Percentiles rank a stretch among this genome's conserved stretches.
Evolutionary conservation across 2,888 invertebrate species (phyloP).

Genomic region (Cyrtodaria siliqua): DNA sequence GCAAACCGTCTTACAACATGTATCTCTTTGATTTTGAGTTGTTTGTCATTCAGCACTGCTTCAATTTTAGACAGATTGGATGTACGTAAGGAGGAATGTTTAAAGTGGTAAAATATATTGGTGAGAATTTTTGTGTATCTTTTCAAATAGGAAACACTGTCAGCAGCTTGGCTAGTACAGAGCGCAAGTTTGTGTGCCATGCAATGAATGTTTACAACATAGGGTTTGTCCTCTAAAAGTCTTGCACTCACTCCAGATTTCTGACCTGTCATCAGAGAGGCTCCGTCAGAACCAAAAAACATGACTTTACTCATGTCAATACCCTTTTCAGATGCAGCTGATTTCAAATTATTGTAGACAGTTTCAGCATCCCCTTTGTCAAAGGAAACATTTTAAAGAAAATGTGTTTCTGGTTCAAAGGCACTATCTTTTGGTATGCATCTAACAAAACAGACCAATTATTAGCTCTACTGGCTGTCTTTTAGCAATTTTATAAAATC

Average conservation of each 20-base stretch:
- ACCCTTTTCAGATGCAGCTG: neutral
- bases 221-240: slow-evolving; percentile 8
- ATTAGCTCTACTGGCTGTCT: too few relatives aligned
- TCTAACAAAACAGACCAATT: too few relatives aligned
- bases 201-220: slow-evolving; percentile 18
- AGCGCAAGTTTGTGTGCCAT: slow-evolving; percentile 25
- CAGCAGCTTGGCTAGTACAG: slow-evolving; percentile 25
- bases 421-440: too few relatives aligned
- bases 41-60: slow-evolving; percentile 14
- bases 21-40: slow-evolving; percentile 22
- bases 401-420: slow-evolving; percentile 11
- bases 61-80: slow-evolving; percentile 13
- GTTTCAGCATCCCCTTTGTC: slow-evolving; percentile 7
- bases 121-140: slow-evolving; percentile 20
- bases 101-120: slow-evolving; percentile 26
- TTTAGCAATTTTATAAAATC: too few relatives aligned
- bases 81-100: slow-evolving; percentile 32
- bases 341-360: slow-evolving; percentile 8
- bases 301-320: slow-evolving; percentile 16
- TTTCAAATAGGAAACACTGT: slow-evolving; percentile 20
- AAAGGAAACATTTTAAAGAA: slow-evolving; percentile 15
- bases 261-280: slow-evolving; percentile 20
- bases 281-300: slow-evolving; percentile 8
- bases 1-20: slow-evolving; percentile 22
- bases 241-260: slow-evolving; percentile 19